Evolutionary conservation across 2,888 invertebrate species (phyloP).

Genomic region (Onthophagus sagittarius): DNA sequence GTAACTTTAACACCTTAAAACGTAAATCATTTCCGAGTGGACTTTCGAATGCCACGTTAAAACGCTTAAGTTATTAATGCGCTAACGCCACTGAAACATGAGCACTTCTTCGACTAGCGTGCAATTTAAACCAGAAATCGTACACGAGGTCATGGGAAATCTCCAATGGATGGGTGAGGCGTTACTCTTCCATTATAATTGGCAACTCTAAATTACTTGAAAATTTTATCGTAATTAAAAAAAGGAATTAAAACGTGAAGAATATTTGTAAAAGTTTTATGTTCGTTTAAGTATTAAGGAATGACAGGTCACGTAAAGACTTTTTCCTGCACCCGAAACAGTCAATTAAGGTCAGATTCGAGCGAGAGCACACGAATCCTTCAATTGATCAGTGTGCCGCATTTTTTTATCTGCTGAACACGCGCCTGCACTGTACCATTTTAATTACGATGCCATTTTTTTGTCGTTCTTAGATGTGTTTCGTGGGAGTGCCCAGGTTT

Average conservation of each 20-base stretch:
- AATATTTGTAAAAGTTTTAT: neutral
- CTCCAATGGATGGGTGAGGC: neutral
- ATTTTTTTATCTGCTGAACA: neutral
- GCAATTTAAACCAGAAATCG: neutral
- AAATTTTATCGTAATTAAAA: neutral
- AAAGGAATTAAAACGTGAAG: neutral
- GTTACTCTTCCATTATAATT: neutral
- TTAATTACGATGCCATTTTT: neutral
- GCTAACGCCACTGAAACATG: neutral
- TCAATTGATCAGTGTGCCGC: neutral
- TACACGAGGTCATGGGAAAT: neutral
- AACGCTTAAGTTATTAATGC: neutral
- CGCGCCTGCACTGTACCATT: neutral
- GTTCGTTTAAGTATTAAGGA: neutral
- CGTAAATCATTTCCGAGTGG: neutral
- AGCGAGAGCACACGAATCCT: neutral
- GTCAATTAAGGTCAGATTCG: neutral
- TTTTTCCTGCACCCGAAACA: neutral
- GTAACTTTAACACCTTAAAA: neutral
- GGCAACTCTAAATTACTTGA: neutral
- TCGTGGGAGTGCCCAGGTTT: neutral
- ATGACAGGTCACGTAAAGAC: neutral
- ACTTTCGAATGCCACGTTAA: neutral
- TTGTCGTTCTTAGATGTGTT: neutral
- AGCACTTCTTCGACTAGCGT: neutral